These are phyloP conservation scores for Myrmecobius fasciatus DNA, from an alignment of 2,113 vertebrate genomes.

Conservation along the genomic window DNA sequence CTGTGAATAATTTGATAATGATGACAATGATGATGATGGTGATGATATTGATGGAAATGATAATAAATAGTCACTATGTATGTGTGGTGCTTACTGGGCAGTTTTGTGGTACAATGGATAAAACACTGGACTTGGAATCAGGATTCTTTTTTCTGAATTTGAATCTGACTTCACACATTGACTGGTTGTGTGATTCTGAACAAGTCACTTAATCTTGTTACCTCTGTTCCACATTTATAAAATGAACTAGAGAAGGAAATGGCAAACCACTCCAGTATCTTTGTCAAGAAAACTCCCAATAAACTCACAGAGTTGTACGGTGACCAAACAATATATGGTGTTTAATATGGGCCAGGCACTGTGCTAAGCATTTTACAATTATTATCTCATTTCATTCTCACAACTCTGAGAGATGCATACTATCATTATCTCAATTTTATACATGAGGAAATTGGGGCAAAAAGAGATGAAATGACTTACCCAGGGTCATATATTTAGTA, in stretches of 20 bases:
- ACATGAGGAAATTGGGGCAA: neutral
- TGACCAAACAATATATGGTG: neutral
- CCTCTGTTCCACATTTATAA: neutral
- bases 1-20: neutral
- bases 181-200: neutral
- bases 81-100: neutral
- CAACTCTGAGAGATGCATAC: neutral
- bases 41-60: neutral
- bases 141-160: neutral
- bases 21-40: too few species aligned
- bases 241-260: neutral
- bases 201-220: neutral
- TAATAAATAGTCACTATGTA: neutral
- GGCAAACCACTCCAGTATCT: neutral
- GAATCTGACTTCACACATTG: neutral
- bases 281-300: neutral
- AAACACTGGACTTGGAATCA: neutral
- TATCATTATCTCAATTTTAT: neutral
- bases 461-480: neutral
- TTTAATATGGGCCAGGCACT: neutral
- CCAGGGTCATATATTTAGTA: neutral
- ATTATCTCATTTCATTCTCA: neutral
- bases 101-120: too few species aligned
- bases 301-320: neutral
- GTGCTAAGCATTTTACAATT: neutral